A percentile compares a stretch with the other conserved stretches of the same genome.
phyloP scores from a whole-genome alignment of 92 coral and sea anemone genomes.

The Porites cylindrica region DNA sequence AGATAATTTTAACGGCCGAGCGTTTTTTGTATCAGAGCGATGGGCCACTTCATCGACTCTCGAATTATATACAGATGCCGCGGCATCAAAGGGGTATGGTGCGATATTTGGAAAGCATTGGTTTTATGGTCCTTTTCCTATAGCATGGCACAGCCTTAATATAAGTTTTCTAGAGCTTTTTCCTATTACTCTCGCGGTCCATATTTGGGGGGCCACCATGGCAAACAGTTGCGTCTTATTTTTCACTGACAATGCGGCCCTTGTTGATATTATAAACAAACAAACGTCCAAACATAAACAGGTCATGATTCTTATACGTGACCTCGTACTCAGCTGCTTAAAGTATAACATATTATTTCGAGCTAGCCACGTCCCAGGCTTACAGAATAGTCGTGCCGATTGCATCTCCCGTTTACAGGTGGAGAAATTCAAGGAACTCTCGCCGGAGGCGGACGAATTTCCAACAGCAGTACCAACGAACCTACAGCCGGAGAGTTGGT shows the following conservation, averaged over 20 bases:
- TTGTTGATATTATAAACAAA: conserved; percentile 37
- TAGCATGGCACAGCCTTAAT: conserved; percentile 12
- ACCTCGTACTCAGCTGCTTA: too few relatives aligned
- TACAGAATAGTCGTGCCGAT: conserved; percentile 44
- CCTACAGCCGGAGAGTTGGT: conserved; percentile 65
- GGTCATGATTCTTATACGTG: conserved; percentile 25
- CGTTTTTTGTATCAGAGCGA: too few relatives aligned
- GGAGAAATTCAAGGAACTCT: background rate
- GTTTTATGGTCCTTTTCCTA: conserved; percentile 44
- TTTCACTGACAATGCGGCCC: conserved; percentile 48
- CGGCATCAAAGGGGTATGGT: too few relatives aligned
- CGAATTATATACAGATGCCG: too few relatives aligned
- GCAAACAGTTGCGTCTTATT: conserved; percentile 29
- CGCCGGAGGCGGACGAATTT: conserved; percentile 7
- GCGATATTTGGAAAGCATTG: too few relatives aligned
- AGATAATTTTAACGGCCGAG: too few relatives aligned
- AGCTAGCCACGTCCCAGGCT: conserved; percentile 40
- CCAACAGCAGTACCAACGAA: conserved; percentile 26
- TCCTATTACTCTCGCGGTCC: conserved; percentile 45
- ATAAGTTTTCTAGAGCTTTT: conserved; percentile 37
- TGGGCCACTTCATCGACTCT: too few relatives aligned
- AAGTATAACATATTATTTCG: too few relatives aligned
- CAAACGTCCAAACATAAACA: conserved; percentile 28
- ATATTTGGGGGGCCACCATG: conserved; percentile 50
- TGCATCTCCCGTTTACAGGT: conserved; percentile 28